A percentile compares a stretch with the other conserved stretches of the same genome.
Evolutionary conservation across 1,140 invertebrate genomes (phyloP).

Genomic region (Nebria ingens): DNA sequence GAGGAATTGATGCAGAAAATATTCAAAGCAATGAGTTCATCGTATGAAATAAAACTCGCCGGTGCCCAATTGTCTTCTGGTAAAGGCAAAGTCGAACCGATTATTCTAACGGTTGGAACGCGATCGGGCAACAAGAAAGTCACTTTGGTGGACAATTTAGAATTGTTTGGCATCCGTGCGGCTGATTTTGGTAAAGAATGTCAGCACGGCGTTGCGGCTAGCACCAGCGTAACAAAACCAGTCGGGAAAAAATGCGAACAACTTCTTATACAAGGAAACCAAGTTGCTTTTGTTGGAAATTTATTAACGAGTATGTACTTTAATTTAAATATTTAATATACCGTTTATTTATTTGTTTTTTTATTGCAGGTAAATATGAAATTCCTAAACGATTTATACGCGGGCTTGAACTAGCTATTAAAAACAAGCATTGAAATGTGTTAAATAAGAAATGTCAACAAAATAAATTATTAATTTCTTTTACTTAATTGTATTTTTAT

Average conservation of each 20-base stretch:
- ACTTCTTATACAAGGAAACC: conserved; percentile 84
- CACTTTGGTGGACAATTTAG: conserved; percentile 78
- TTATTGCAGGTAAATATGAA: conserved; percentile 47
- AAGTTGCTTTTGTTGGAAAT: conserved; percentile 67
- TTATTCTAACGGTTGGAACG: conserved; percentile 67
- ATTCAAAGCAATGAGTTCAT: conserved; percentile 61
- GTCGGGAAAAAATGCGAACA: conserved; percentile 65
- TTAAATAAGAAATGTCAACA: no score
- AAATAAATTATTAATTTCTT: no score
- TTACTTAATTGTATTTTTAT: no score
- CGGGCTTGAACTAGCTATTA: conserved; percentile 53
- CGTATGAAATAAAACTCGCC: conserved; percentile 54
- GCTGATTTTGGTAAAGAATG: conserved; percentile 70
- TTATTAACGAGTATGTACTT: conserved; percentile 50
- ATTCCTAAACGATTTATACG: conserved; percentile 53
- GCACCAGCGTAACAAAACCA: conserved; percentile 66
- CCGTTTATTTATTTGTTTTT: conserved; percentile 14
- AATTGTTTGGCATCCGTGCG: conserved; percentile 72
- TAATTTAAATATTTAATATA: conserved; percentile 11
- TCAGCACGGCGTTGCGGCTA: conserved; percentile 74
- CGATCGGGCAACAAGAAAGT: conserved; percentile 84
- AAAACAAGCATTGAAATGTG: no score
- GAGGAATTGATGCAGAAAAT: conserved; percentile 63
- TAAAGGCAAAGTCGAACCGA: conserved; percentile 66
- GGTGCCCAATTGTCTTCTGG: conserved; percentile 47